These are phyloP conservation scores for Isoperla grammatica DNA, from an alignment of 2,888 invertebrate genomes.

Conservation along the genomic window DNA sequence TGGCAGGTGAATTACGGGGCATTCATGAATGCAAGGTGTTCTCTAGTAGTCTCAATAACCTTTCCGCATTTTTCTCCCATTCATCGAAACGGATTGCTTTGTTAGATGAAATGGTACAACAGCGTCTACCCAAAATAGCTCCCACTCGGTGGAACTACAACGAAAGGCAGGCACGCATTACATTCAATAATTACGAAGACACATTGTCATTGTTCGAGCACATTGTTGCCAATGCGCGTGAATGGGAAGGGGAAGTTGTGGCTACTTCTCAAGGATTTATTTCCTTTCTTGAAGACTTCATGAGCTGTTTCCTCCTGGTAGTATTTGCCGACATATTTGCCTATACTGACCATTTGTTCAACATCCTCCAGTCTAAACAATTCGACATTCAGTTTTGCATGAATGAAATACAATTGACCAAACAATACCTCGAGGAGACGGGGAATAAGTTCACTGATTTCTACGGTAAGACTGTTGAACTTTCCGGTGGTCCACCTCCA, in stretches of 20 bases:
- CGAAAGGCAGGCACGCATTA: background rate
- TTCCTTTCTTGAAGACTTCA: background rate
- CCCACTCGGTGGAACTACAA: constrained; percentile 3
- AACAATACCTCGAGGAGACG: no score
- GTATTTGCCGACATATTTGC: background rate
- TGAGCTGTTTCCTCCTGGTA: background rate
- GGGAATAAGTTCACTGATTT: no score
- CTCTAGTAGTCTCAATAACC: background rate
- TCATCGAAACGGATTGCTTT: no score
- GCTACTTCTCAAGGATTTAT: background rate
- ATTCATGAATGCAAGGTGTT: constrained; percentile 3
- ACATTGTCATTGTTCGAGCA: background rate
- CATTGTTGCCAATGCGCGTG: background rate
- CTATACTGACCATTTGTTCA: background rate
- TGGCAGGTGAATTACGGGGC: no score
- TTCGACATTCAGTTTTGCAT: no score
- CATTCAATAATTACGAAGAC: background rate
- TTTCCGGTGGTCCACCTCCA: no score
- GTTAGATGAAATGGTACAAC: no score
- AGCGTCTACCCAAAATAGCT: background rate
- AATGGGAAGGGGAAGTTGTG: background rate
- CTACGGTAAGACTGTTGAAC: no score
- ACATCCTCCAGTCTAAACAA: no score
- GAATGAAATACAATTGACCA: no score
- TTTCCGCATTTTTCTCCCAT: no score